A percentile compares a stretch with the other conserved stretches of the same genome.
Evolutionary conservation across 2,888 invertebrate genomes (phyloP).

Genomic region (Mimachlamys varia): DNA sequence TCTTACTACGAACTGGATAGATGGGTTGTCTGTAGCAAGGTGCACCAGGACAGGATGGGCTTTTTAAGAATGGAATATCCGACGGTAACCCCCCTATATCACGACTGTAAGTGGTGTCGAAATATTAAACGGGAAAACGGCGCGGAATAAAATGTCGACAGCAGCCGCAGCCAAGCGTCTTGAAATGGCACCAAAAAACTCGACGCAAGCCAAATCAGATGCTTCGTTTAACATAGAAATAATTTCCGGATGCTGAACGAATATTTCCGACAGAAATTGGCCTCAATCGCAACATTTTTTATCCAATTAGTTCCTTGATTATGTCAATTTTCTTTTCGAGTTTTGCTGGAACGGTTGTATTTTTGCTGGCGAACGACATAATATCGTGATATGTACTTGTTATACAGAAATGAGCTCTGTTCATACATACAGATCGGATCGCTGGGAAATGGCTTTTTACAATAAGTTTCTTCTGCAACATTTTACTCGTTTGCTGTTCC

Average conservation of each 20-base stretch:
- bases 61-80: slow-evolving; percentile 28
- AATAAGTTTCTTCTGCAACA: too few species aligned
- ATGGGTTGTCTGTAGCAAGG: neutral
- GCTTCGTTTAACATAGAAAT: slow-evolving; percentile 11
- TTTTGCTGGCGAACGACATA: too few species aligned
- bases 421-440: too few species aligned
- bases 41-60: slow-evolving; percentile 11
- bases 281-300: neutral
- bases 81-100: neutral
- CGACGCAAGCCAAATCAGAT: neutral
- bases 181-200: neutral
- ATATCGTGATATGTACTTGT: too few species aligned
- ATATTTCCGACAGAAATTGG: slow-evolving; percentile 8
- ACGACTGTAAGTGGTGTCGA: neutral
- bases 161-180: neutral
- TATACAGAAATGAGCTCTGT: too few species aligned
- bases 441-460: too few species aligned
- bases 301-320: neutral
- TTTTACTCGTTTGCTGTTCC: too few species aligned
- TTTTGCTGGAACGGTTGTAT: too few species aligned
- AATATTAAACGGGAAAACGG: neutral
- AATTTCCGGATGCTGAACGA: slow-evolving; percentile 18
- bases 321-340: neutral
- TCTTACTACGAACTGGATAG: neutral
- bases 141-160: neutral